Base-by-base conservation (phyloP, 1,140 invertebrate species). In the Odontomachus brunneus region DNA sequence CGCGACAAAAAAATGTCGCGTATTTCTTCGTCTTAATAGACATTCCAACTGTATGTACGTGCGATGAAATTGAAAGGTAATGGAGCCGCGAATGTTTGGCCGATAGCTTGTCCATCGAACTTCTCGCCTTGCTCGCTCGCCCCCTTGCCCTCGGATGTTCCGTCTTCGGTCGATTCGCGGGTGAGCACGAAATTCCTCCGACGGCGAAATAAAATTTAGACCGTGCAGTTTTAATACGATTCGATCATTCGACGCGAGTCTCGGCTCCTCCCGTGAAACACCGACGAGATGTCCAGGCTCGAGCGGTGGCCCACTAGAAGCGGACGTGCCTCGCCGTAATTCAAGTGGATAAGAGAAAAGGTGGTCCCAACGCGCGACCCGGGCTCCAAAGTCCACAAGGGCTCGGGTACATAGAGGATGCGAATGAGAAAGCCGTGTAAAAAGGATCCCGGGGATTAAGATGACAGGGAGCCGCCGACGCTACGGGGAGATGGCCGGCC, bases 271-370 rank as follows among this genome's bases (percentile, higher is more conserved):
- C 74, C 67, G 53, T 74, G 73, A 66, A 89, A 88, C 84, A 88
- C 91, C 87, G 90, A 90, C 90, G 73, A 66, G 48, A 82, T 89
- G 85, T 89, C 89, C 90, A 88, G 83, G 19, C 69, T 53, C 66
- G 57, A 57, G 69, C 71, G 51, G 84, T 44, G 86, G 69, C 74
- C 84, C 84, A 81, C 88, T 89, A 83, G 82, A 73, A 63, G 85
- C 83, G 87, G 83, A 92, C 91, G 91, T 92, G 91, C 88, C 82
- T 88, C 62, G 84, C 53, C 87, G 91, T 92, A 92, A 91, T 92
- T 92, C 91, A 89, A 86, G 87, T 85, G 90, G 90, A 92, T 91
- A 90, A 91, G 89, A 90, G 88, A 87, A 85, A 89, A 88, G 85
- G 82, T 76, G 85, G 76, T 78, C 59, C 76, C 75, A 71, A 29